Evolutionary conservation across 2,113 vertebrate species (phyloP).

Genomic region (Odocoileus virginianus): DNA sequence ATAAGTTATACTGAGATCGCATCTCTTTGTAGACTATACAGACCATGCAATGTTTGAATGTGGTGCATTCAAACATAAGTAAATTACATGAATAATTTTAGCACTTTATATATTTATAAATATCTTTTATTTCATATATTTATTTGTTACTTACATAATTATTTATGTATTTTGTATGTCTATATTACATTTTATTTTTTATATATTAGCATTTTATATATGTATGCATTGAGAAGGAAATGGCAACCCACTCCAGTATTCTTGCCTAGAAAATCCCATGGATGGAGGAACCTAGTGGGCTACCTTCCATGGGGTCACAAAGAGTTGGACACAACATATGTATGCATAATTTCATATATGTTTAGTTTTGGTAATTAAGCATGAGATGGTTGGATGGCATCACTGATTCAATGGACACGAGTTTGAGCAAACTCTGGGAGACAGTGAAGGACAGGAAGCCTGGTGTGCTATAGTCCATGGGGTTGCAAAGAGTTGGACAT

Average conservation of each 20-base stretch:
- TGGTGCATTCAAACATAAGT: not conserved
- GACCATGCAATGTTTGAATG: not conserved
- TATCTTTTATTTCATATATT: not conserved
- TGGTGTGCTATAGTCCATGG: not conserved
- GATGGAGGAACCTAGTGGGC: not conserved
- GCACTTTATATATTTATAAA: not conserved
- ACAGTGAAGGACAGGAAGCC: not conserved
- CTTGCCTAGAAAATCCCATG: not conserved
- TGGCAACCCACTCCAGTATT: not conserved
- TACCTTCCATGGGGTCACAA: not conserved
- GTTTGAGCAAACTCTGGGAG: not conserved
- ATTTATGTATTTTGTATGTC: not conserved
- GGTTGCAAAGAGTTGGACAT: not conserved
- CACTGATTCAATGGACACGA: not conserved
- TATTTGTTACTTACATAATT: not conserved
- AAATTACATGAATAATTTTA: not conserved
- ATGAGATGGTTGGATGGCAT: not conserved
- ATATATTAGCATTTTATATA: not conserved
- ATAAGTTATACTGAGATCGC: not conserved
- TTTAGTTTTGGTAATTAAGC: not conserved
- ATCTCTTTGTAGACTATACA: not conserved
- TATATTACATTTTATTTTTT: not conserved
- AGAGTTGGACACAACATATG: not conserved
- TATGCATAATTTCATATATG: not conserved
- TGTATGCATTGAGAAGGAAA: not conserved